Evolutionary conservation across 92 coral and sea anemone genomes (phyloP), one percentile per base, ranked within the genome.

Genomic region (Zoanthus solanderi): DNA sequence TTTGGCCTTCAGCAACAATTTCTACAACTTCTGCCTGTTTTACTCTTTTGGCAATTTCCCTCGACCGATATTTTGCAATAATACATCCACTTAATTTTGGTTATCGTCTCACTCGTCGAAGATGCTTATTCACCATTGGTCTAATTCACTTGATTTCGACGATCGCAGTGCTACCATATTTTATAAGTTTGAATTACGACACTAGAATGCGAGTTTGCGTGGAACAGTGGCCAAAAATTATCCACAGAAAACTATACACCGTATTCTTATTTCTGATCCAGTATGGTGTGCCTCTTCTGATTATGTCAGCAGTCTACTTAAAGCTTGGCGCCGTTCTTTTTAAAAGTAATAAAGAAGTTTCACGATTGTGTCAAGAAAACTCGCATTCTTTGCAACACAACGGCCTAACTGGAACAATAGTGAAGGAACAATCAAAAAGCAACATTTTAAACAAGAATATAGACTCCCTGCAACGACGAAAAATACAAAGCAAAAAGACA

Each of bases 1-100:
- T 97, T 10, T 97, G 93, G 91, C 99, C 99, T 2, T 76, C 94
- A 34, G 99, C 98, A 2, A 97, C 99, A 1, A 75, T 97, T 37
- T 89, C 98, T 29, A 91, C 98, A 0, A 94, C 92, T 4, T 50
- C 56, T 11, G 98, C 99, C 6, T 96, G 94, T 3, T 87, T 97
- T 16, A 97, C 98, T 6, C 92, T 97, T 17, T 89, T 97, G 12
- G 95, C 98, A 0, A 97, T 97, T 37, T 95, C 99, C 10, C 89
- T 89, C 61, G 99, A 97, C 75, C 93, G 99, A 31, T 97, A 93
- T 83, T 78, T 91, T 31, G 95, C 99, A 52, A 83, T 97, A 78
- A 87, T 93, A 10, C 92, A 94, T 71, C 99, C 99, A 6, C 91
- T 95, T 34, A 95, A 95, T 69, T 78, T 97, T 76, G 88, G 81